These are phyloP conservation scores for Melierax canorus DNA, from an alignment of 2,113 vertebrate genomes.

Conservation along the genomic window DNA sequence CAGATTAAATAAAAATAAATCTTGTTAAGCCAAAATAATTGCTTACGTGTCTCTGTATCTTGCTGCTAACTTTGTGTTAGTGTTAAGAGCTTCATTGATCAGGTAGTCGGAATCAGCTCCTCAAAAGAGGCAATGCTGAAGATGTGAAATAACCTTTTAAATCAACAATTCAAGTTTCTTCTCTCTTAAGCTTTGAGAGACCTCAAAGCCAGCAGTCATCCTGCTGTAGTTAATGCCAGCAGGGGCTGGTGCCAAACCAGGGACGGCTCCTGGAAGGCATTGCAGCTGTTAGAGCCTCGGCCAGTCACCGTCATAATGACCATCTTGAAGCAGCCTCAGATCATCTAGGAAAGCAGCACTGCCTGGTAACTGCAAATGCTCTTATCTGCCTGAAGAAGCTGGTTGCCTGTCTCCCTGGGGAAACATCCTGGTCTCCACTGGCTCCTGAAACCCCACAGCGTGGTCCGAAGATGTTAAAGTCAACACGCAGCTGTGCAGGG, in stretches of 20 bases:
- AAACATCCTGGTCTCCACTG: not conserved
- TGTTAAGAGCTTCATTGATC: not conserved
- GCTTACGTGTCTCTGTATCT: not conserved
- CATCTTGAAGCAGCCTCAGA: not conserved
- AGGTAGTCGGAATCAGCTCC: not conserved
- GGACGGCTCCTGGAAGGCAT: not conserved
- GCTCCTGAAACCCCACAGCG: not conserved
- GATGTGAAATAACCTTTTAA: not conserved
- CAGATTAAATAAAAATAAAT: not conserved
- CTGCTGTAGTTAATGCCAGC: not conserved
- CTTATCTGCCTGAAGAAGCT: not conserved
- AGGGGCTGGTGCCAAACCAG: not conserved
- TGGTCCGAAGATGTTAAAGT: not conserved
- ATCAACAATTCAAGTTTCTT: not conserved
- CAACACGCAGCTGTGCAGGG: rapidly evolving
- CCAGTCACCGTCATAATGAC: not conserved
- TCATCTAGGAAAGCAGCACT: not conserved
- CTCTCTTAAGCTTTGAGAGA: not conserved
- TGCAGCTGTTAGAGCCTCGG: not conserved
- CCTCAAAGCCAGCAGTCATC: not conserved
- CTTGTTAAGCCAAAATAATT: not conserved
- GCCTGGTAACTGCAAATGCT: not conserved
- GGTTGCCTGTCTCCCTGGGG: not conserved
- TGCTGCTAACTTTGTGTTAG: not conserved
- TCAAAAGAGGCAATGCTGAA: not conserved